Base-by-base conservation (phyloP, 2,797 vertebrate genomes). In the Phoeniculus purpureus region DNA sequence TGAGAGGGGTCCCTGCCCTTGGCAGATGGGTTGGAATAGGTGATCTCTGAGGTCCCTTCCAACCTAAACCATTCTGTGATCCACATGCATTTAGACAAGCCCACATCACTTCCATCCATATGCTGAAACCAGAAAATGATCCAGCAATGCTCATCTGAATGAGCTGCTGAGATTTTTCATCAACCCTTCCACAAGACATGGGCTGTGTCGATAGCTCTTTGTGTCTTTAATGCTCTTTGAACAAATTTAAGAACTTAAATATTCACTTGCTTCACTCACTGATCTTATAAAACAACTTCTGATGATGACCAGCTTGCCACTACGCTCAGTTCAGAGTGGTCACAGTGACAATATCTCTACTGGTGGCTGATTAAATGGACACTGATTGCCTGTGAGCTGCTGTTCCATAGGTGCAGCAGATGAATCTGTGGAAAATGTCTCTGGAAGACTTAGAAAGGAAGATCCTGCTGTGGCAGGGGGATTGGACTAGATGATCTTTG, bases 311-410 rank as follows among this genome's bases (percentile, higher is more conserved):
- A 95, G 92, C 84, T 95, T 95, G 92, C 81, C 86, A 88, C 95
- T 93, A 91, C 50, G 37, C 65, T 61, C 74, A 93, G 81, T 92
- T 95, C 91, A 82, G 67, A 23, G 77, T 51, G 94, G 85, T 94
- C 94, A 92, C 80, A 93, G 45, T 3, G 1, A 93, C 95, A 95
- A 91, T 64, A 94, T 93, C 93, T 95, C 87, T 95, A 77, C 78
- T 95, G 89, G 88, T 96, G 94, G 88, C 94, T 95, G 90, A 93
- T 91, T 86, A 95, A 95, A 90, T 91, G 91, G 86, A 90, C 84
- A 72, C 48, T 87, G 85, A 43, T 82, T 91, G 79, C 90, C 61
- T 87, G 92, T 91, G 86, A 94, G 83, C 86, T 95, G 90, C 78
- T 82, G 92, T 89, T 78, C 91, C 90, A 92, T 95, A 95, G 88